Evolutionary conservation across 2,888 invertebrate species (phyloP).

Genomic region (Elmis aenea): DNA sequence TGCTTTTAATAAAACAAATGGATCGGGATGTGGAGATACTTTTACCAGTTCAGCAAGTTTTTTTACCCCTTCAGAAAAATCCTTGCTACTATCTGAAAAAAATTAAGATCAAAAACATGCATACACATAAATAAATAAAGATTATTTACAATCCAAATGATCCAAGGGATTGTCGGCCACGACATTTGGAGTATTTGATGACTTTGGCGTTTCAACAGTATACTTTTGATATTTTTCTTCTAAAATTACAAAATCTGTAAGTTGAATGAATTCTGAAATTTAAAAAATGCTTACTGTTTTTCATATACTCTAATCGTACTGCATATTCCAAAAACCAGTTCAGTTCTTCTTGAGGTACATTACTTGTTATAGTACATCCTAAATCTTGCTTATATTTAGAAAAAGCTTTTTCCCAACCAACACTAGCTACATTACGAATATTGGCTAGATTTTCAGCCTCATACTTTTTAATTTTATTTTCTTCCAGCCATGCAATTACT

Average conservation of each 20-base stretch:
- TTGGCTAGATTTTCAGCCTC: conserved; percentile 73
- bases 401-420: conserved; percentile 68
- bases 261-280: conserved; percentile 14
- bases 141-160: conserved; percentile 74
- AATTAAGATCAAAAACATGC: conserved; percentile 4
- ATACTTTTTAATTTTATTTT: conserved; percentile 86
- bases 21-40: conserved; percentile 75
- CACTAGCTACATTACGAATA: conserved; percentile 62
- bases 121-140: background rate
- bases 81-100: conserved; percentile 69
- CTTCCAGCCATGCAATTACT: conserved; percentile 86
- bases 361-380: conserved; percentile 62
- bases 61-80: conserved; percentile 79
- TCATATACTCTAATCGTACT: conserved; percentile 75
- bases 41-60: conserved; percentile 73
- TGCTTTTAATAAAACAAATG: conserved; percentile 68
- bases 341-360: conserved; percentile 61
- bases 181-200: conserved; percentile 62
- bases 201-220: conserved; percentile 58
- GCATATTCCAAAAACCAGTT: conserved; percentile 86
- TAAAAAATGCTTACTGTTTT: conserved; percentile 56
- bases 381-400: conserved; percentile 70
- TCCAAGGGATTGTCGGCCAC: conserved; percentile 79
- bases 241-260: conserved; percentile 46
- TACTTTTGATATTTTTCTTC: conserved; percentile 67